Evolutionary conservation across 2,113 vertebrate genomes (phyloP).

Genomic region (Paracanthobrama guichenoti): DNA sequence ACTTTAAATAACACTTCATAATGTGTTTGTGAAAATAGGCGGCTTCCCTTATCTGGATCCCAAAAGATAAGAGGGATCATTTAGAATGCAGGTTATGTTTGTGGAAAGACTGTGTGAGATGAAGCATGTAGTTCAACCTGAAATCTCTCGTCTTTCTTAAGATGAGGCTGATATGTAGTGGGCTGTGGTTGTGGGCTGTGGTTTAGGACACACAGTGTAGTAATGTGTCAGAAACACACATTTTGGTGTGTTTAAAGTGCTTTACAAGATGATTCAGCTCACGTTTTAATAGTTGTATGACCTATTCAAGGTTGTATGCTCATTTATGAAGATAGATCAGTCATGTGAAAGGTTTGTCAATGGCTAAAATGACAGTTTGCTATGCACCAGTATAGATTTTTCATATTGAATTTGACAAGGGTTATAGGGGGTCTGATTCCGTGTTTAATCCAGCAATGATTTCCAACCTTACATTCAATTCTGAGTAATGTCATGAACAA

Average conservation of each 20-base stretch:
- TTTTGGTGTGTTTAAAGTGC: background rate
- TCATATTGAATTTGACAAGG: background rate
- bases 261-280: background rate
- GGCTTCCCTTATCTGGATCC: background rate
- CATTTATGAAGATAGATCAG: background rate
- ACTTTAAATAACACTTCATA: background rate
- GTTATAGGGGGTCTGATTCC: background rate
- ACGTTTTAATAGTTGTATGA: slow-evolving; percentile 5
- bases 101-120: background rate
- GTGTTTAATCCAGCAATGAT: background rate
- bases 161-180: background rate
- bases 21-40: background rate
- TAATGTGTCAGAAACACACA: slow-evolving; percentile 15
- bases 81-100: background rate
- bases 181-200: slow-evolving; percentile 21
- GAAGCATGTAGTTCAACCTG: background rate
- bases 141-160: background rate
- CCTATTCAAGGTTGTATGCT: background rate
- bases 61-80: too few relatives aligned
- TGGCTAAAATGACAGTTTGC: background rate
- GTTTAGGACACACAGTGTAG: background rate
- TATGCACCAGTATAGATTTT: slow-evolving; percentile 3
- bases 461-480: slow-evolving; percentile 7
- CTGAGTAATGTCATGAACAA: slow-evolving; percentile 4
- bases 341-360: background rate